Evolutionary conservation across 1,140 invertebrate species (phyloP).

Genomic region (Oscheius sp.): DNA sequence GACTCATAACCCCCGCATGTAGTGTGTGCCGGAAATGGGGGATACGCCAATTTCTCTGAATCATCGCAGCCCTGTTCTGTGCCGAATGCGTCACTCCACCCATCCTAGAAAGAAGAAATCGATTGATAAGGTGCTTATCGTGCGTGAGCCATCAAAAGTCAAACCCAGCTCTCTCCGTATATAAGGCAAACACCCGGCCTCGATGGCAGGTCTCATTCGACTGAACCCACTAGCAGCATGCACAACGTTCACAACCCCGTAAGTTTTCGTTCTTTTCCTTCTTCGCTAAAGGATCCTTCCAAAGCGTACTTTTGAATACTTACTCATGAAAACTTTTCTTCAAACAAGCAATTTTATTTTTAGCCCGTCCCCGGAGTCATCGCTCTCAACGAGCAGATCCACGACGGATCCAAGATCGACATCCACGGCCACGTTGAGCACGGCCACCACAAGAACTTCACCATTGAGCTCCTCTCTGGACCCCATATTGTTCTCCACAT

Average conservation of each 20-base stretch:
- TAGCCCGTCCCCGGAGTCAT: slow-evolving; percentile 27
- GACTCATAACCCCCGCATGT: no score
- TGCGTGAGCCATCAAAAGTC: background rate
- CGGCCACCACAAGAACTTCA: slow-evolving; percentile 29
- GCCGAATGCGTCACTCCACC: no score
- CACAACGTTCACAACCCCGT: slow-evolving; percentile 33
- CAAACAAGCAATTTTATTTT: no score
- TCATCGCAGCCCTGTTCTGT: no score
- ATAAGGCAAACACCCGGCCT: background rate
- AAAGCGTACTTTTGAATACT: background rate
- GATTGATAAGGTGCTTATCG: slow-evolving; percentile 3
- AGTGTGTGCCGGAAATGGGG: no score
- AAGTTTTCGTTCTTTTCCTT: background rate
- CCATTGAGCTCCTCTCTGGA: slow-evolving; percentile 32
- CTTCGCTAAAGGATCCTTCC: background rate
- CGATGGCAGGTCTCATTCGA: background rate
- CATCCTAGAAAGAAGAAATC: no score
- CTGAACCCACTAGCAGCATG: slow-evolving; percentile 9
- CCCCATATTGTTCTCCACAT: slow-evolving; percentile 35
- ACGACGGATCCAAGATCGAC: slow-evolving; percentile 27
- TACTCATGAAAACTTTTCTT: background rate
- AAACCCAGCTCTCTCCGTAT: background rate
- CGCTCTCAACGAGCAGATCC: slow-evolving; percentile 25
- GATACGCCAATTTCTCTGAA: no score
- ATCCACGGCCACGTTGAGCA: slow-evolving; percentile 29